These are phyloP conservation scores for Parnassius orleans DNA, from an alignment of 2,888 invertebrate genomes.

Conservation along the genomic window DNA sequence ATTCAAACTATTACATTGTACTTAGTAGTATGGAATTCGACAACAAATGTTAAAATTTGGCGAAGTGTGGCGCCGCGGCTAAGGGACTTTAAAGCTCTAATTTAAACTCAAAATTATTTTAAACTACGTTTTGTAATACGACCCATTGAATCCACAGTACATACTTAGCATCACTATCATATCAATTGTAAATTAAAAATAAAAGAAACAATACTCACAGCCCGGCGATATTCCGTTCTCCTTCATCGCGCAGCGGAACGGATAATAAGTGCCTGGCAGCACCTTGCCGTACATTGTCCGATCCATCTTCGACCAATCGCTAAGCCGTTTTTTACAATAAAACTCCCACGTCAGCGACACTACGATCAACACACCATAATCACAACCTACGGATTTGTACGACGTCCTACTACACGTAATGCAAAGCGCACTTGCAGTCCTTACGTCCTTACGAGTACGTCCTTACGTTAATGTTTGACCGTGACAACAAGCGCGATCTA, in stretches of 20 bases:
- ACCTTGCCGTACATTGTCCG: constrained; percentile 95
- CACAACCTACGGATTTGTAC: constrained; percentile 65
- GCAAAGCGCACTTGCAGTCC: constrained; percentile 46
- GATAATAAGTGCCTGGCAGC: constrained; percentile 91
- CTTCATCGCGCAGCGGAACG: constrained; percentile 91
- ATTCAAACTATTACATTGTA: too few relatives aligned
- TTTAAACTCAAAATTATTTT: too few relatives aligned
- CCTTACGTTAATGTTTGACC: constrained; percentile 15
- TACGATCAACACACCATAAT: constrained; percentile 72
- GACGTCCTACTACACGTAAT: constrained; percentile 52
- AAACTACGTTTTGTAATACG: too few relatives aligned
- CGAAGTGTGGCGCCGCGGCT: too few relatives aligned
- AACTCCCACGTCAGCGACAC: constrained; percentile 68
- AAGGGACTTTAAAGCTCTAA: too few relatives aligned
- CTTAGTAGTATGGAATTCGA: too few relatives aligned
- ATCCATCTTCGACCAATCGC: constrained; percentile 84
- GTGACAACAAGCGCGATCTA: constrained; percentile 33
- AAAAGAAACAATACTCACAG: constrained; percentile 84
- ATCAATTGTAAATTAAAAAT: too few relatives aligned
- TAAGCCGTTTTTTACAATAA: constrained; percentile 63
- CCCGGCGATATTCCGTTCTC: constrained; percentile 91
- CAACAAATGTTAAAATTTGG: too few relatives aligned
- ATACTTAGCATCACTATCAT: too few relatives aligned
- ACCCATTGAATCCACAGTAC: too few relatives aligned
- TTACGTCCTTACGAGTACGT: constrained; percentile 30